Evolutionary conservation across 2,797 vertebrate genomes (phyloP).

Genomic region (Buphagus erythrorhynchus): DNA sequence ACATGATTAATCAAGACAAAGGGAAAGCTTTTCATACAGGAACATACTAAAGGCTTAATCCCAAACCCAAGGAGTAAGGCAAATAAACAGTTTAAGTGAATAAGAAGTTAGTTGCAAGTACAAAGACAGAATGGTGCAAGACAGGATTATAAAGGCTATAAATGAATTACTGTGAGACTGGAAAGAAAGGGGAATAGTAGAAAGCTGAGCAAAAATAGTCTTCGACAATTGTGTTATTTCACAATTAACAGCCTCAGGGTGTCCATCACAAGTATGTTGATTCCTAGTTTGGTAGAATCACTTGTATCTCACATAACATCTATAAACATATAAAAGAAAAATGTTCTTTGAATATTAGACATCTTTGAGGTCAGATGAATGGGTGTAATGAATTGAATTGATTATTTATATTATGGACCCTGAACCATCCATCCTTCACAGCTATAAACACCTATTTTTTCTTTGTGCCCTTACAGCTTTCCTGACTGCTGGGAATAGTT

Average conservation of each 20-base stretch:
- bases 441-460: background rate
- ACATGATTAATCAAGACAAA: background rate
- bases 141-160: background rate
- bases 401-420: background rate
- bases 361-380: background rate
- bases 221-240: background rate
- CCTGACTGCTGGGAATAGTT: background rate
- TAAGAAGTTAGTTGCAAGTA: background rate
- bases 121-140: background rate
- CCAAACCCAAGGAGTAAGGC: background rate
- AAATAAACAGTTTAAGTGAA: background rate
- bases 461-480: background rate
- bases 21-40: background rate
- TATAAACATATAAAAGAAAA: background rate
- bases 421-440: background rate
- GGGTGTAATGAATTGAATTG: background rate
- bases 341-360: background rate
- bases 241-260: background rate
- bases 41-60: background rate
- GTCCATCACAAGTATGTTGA: background rate
- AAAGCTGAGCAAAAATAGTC: background rate
- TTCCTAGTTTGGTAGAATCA: background rate
- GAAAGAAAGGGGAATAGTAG: background rate
- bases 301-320: background rate
- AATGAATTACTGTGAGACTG: background rate